Evolutionary conservation across 2,888 invertebrate species (phyloP).

Genomic region (Acleris sparsana): DNA sequence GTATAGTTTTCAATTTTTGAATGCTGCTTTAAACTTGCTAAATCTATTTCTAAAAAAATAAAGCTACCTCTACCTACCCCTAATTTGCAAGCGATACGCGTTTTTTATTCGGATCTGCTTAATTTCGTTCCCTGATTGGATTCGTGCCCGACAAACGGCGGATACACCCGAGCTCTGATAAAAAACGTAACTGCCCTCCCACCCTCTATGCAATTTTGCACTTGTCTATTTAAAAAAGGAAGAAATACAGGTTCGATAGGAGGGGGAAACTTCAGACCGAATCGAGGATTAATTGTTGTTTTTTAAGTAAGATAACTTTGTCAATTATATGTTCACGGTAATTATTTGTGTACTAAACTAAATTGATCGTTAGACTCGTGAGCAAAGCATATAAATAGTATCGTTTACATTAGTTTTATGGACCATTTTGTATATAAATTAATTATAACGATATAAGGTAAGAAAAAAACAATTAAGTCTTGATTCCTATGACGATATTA

Average conservation of each 20-base stretch:
- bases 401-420: no score
- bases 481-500: no score
- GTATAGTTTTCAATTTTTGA: no score
- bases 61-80: background rate
- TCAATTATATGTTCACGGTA: no score
- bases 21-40: background rate
- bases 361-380: no score
- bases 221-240: conserved; percentile 35
- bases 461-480: no score
- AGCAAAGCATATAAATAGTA: no score
- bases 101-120: conserved; percentile 6
- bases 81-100: conserved; percentile 7
- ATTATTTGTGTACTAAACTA: no score
- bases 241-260: background rate
- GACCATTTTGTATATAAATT: no score
- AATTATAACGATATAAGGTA: no score
- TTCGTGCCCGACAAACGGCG: conserved; percentile 7
- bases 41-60: background rate
- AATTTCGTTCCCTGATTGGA: conserved; percentile 22
- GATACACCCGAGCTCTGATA: conserved; percentile 38
- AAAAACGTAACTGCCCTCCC: conserved; percentile 40
- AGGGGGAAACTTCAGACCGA: background rate
- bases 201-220: conserved; percentile 46
- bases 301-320: no score
- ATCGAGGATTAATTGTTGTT: background rate